Base-by-base conservation (phyloP, 2,113 vertebrate genomes). In the Centropristis striata region DNA sequence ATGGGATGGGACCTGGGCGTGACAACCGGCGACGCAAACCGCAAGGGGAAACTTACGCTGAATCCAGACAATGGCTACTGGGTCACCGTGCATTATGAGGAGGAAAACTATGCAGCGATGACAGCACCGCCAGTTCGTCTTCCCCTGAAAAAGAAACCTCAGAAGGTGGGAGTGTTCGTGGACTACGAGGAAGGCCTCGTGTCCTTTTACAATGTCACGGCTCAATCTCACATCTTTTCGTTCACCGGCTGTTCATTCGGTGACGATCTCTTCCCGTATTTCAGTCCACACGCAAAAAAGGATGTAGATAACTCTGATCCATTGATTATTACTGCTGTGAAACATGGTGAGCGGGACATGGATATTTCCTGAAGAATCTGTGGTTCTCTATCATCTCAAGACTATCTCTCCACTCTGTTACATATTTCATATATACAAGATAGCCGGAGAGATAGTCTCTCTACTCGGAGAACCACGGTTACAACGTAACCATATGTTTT, bases 101-200 rank as follows among this genome's bases (percentile, higher is more conserved):
- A 39, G 1, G 32, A 80, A 0, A 75, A 74, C 13, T 93, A 91
- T 1, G 88, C 79, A 0, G 94, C 92, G 8, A 18, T 94, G 69
- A 80, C 73, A 0, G 61, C 53, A 1, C 84, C 72, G 0, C 88
- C 85, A 0, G 1, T 66, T n/a, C 16, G 79, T 12, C 92, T 96
- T 49, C 64, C 0, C 10, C 94, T 83, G 51, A 80, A 10, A 66
- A 75, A 68, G 57, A 95, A 76, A 68, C 96, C 95, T 4, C 59
- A 81, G 57, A 91, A 89, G 4, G 92, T 97, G 0, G 96, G 96
- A 0, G 93, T 97, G 70, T 96, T 96, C 46, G 78, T 97, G 74
- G 96, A 97, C 81, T 94, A 93, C 0, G 90, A 95, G 37, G 94
- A 94, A 5, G 94, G 94, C 4, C 81, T 95, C 0, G 90, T 97